These are phyloP conservation scores for Sebastes kiyomatsui DNA, from an alignment of 2,797 vertebrate species.

Conservation along the genomic window DNA sequence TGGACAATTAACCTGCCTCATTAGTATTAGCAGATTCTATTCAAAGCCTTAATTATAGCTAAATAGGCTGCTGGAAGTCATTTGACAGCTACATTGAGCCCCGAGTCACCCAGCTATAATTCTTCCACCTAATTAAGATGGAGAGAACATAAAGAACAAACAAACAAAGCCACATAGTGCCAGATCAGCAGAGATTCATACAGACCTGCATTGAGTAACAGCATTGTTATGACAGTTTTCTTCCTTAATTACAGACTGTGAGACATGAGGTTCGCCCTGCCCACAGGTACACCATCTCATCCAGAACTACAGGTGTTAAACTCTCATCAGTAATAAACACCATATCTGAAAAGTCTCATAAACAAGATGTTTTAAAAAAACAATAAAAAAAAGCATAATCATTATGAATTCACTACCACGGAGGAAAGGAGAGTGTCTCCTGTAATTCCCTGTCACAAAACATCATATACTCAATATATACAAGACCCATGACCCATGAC, in stretches of 20 bases:
- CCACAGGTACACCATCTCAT: neutral
- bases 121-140: slow-evolving; percentile 56
- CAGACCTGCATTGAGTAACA: slow-evolving; percentile 10
- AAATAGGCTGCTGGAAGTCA: slow-evolving; percentile 60
- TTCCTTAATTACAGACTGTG: slow-evolving; percentile 15
- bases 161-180: slow-evolving; percentile 39
- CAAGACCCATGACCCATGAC: slow-evolving; percentile 4
- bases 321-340: neutral
- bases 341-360: neutral
- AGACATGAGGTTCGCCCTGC: neutral
- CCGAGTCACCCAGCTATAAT: slow-evolving; percentile 50
- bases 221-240: slow-evolving; percentile 20
- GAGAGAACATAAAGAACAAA: slow-evolving; percentile 41
- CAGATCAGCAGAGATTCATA: slow-evolving; percentile 39
- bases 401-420: slow-evolving; percentile 2
- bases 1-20: slow-evolving; percentile 67
- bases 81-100: slow-evolving; percentile 62
- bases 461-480: neutral
- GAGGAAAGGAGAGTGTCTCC: neutral
- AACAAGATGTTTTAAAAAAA: neutral
- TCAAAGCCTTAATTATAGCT: slow-evolving; percentile 69
- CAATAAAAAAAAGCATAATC: neutral
- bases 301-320: slow-evolving; percentile 4
- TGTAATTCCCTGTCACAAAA: neutral
- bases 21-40: slow-evolving; percentile 53